Conservation (phyloP, 92 coral and sea anemone genomes). For the Zoanthus gigantus region DNA sequence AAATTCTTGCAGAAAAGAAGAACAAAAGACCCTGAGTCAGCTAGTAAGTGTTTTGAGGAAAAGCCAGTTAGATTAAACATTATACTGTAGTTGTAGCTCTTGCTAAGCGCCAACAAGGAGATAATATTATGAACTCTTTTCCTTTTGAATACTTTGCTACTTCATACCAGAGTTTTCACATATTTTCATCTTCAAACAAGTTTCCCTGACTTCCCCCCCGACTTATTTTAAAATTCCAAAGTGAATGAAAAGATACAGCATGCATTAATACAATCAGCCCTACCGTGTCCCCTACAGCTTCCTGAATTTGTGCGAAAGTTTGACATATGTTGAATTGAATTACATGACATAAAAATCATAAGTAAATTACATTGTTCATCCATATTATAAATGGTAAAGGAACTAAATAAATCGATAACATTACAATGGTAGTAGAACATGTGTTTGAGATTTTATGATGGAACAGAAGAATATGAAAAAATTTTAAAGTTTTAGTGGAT, state of each 20-base stretch:
- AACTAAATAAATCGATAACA: conserved; percentile 11
- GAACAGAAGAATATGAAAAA: conserved; percentile 1
- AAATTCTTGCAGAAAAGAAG: too few relatives aligned
- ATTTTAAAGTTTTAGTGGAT: neutral
- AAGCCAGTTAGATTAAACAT: too few relatives aligned
- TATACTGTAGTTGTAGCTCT: too few relatives aligned
- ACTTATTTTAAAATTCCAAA: neutral
- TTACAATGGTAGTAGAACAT: neutral
- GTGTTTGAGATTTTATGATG: neutral
- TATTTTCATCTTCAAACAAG: neutral
- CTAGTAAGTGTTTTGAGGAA: too few relatives aligned
- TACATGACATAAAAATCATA: neutral
- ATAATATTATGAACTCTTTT: neutral
- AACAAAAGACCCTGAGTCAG: too few relatives aligned
- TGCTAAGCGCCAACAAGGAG: neutral
- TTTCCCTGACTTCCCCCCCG: neutral
- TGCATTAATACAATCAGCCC: neutral
- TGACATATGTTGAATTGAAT: neutral
- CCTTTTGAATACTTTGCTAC: neutral
- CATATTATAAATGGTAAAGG: conserved; percentile 1
- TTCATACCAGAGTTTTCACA: neutral
- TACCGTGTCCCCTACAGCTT: neutral
- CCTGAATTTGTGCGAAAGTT: neutral
- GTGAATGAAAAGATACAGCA: neutral
- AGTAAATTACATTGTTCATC: neutral